Conservation (phyloP, 2,888 invertebrate species). For the Globia sparganii region DNA sequence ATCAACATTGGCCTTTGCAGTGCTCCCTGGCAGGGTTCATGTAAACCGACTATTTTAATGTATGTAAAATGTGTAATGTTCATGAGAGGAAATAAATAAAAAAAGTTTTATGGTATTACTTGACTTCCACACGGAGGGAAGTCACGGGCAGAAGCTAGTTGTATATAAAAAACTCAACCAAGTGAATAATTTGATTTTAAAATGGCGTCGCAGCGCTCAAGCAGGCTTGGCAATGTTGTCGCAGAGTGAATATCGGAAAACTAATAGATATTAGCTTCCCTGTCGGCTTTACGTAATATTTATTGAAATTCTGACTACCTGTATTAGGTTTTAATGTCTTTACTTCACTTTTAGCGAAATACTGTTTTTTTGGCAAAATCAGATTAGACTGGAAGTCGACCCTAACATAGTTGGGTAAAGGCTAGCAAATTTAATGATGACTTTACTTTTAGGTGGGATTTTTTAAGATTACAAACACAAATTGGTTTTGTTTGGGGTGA, state of each 20-base stretch:
- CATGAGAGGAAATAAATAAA: too few relatives aligned
- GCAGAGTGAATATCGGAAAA: slow-evolving; percentile 28
- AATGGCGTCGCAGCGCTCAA: slow-evolving; percentile 7
- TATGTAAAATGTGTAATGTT: too few relatives aligned
- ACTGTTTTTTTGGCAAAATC: not conserved
- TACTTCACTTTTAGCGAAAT: not conserved
- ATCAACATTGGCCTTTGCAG: too few relatives aligned
- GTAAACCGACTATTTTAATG: too few relatives aligned
- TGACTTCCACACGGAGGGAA: not conserved
- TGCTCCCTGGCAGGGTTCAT: too few relatives aligned
- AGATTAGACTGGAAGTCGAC: not conserved
- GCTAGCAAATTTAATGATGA: not conserved
- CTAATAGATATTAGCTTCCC: slow-evolving; percentile 28
- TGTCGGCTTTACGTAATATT: not conserved
- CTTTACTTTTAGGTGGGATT: not conserved
- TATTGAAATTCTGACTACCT: slow-evolving; percentile 7
- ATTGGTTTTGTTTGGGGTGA: not conserved
- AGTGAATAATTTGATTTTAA: slow-evolving; percentile 19
- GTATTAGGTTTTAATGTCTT: not conserved
- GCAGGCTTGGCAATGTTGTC: not conserved
- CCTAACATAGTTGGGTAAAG: not conserved
- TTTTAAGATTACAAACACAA: too few relatives aligned
- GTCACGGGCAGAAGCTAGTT: not conserved
- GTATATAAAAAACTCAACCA: slow-evolving; percentile 1
- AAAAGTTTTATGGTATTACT: not conserved